Evolutionary conservation across 30 jellyfish, hydroid and myxozoan species (phyloP).

Genomic region (Cassiopea xamachana): DNA sequence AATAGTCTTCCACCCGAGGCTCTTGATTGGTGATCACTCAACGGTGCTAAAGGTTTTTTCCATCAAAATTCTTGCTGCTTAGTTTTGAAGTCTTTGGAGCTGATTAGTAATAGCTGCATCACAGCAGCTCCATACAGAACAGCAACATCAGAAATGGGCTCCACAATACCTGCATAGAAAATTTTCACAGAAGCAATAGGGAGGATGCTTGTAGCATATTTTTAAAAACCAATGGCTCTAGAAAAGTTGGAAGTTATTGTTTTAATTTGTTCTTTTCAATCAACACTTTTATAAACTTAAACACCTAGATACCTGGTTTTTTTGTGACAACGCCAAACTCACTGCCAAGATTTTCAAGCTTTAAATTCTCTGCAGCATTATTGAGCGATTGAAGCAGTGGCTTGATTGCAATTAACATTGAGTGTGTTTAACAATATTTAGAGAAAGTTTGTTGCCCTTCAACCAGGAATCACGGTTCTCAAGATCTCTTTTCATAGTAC

Average conservation of each 20-base stretch:
- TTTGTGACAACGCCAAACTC: not conserved
- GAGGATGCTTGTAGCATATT: not conserved
- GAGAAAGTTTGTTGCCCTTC: constrained; percentile 3
- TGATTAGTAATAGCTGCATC: constrained; percentile 5
- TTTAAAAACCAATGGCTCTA: constrained; percentile 19
- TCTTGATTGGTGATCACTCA: not conserved
- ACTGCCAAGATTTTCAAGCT: not conserved
- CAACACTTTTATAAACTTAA: not conserved
- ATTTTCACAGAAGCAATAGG: not conserved
- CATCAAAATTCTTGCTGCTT: not conserved
- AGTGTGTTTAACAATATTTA: too few relatives aligned
- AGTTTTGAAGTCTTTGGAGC: constrained; percentile 7
- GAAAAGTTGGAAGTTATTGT: constrained; percentile 2
- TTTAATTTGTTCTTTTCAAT: constrained; percentile 16
- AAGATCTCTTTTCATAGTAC: not conserved
- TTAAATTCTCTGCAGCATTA: too few relatives aligned
- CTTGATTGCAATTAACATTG: not conserved
- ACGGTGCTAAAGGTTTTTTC: not conserved
- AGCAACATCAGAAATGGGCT: constrained; percentile 20
- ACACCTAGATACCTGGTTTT: constrained; percentile 8
- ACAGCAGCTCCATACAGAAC: constrained; percentile 48
- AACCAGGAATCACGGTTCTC: constrained; percentile 6
- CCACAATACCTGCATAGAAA: constrained; percentile 6
- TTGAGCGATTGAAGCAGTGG: constrained; percentile 13
- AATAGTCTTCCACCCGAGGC: not conserved